A percentile compares a stretch with the other conserved stretches of the same genome.
Conservation (phyloP, 1,140 invertebrate species). For the Euwallacea fornicatus region DNA sequence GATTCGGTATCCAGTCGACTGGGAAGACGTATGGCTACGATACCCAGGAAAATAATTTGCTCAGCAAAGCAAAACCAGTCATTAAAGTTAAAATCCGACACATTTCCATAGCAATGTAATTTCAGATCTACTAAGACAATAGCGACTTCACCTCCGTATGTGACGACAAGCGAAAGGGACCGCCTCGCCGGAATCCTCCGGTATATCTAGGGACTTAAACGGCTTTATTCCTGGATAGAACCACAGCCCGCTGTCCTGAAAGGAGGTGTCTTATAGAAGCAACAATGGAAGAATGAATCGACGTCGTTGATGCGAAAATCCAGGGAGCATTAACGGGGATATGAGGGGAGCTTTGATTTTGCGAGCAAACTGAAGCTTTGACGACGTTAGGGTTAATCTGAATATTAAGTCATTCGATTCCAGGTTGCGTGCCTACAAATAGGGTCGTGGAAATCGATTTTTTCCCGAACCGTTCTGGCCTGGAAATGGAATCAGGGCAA, state of each 20-base stretch:
- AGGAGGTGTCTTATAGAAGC: slow-evolving; percentile 33
- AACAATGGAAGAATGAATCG: slow-evolving; percentile 31
- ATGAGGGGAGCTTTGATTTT: slow-evolving; percentile 27
- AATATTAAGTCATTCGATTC: slow-evolving; percentile 2
- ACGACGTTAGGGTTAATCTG: slow-evolving; percentile 3
- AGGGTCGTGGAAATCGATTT: neutral
- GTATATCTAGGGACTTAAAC: slow-evolving; percentile 32
- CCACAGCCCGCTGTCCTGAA: slow-evolving; percentile 24
- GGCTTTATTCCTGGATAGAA: slow-evolving; percentile 26
- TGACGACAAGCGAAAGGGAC: slow-evolving; percentile 10
- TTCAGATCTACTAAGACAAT: too few relatives aligned
- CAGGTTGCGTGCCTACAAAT: neutral
- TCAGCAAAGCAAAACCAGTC: too few relatives aligned
- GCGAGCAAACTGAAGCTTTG: slow-evolving; percentile 1
- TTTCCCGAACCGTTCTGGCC: neutral
- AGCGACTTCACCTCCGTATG: neutral
- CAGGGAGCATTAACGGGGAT: slow-evolving; percentile 16
- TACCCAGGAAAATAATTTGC: too few relatives aligned
- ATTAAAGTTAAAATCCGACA: too few relatives aligned
- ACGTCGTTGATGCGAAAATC: slow-evolving; percentile 31
- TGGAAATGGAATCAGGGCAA: neutral
- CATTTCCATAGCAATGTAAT: too few relatives aligned
- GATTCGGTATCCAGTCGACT: neutral
- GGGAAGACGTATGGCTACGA: neutral
- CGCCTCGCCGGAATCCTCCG: slow-evolving; percentile 12